These are phyloP conservation scores for Anthoptus insignis DNA, from an alignment of 2,888 invertebrate genomes.

Conservation along the genomic window DNA sequence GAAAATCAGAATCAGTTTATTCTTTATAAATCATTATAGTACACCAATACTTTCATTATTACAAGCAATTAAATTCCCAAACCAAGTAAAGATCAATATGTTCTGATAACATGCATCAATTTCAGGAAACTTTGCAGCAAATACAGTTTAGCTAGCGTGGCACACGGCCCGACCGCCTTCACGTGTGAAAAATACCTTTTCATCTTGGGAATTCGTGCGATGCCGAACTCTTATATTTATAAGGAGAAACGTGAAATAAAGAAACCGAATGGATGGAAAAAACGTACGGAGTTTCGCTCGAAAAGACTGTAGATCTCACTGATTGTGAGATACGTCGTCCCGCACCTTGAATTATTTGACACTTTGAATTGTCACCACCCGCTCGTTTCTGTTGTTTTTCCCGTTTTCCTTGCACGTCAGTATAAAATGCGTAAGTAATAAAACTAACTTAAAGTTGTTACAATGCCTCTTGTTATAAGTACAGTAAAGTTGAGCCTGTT, in stretches of 20 bases:
- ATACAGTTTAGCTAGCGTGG: constrained; percentile 62
- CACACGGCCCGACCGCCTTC: constrained; percentile 58
- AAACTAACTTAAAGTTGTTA: constrained; percentile 65
- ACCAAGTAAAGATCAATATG: constrained; percentile 47
- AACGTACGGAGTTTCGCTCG: constrained; percentile 62
- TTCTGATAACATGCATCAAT: constrained; percentile 61
- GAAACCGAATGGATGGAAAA: constrained; percentile 79
- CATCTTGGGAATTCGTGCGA: constrained; percentile 82
- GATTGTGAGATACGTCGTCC: constrained; percentile 80
- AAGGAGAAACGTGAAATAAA: constrained; percentile 80
- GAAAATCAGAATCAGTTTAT: too few species aligned
- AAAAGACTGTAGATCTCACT: constrained; percentile 76
- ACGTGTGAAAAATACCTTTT: constrained; percentile 81
- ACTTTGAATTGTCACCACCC: constrained; percentile 77
- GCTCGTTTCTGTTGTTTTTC: constrained; percentile 66
- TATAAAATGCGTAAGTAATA: constrained; percentile 67
- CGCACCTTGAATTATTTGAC: constrained; percentile 83
- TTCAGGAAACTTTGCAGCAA: constrained; percentile 63
- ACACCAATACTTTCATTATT: too few species aligned
- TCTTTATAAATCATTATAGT: too few species aligned
- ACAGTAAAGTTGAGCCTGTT: constrained; percentile 58
- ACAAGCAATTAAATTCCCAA: too few species aligned
- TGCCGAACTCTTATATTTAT: constrained; percentile 83
- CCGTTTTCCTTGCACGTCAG: constrained; percentile 57
- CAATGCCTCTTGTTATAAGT: constrained; percentile 57